Evolutionary conservation across 2,113 vertebrate genomes (phyloP).

Genomic region (Charina bottae): DNA sequence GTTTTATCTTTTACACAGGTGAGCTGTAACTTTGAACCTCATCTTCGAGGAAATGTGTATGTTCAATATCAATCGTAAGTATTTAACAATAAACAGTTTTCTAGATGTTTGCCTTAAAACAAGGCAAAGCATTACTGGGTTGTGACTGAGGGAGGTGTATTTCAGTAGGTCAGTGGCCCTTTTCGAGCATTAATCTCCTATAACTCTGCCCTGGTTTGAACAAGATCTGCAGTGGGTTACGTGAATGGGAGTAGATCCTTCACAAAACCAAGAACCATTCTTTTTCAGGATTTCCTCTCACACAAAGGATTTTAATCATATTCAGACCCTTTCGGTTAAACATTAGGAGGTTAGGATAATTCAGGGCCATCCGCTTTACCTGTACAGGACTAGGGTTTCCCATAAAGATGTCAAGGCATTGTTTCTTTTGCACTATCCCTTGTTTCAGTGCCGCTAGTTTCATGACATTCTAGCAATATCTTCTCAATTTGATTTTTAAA

Average conservation of each 20-base stretch:
- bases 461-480: not conserved
- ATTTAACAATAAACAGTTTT: not conserved
- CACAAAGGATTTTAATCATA: not conserved
- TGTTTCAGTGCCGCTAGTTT: not conserved
- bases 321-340: not conserved
- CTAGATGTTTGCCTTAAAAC: not conserved
- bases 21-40: slow-evolving; percentile 95
- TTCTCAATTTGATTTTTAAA: slow-evolving; percentile 61
- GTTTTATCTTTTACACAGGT: slow-evolving; percentile 76
- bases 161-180: not conserved
- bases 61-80: slow-evolving; percentile 95
- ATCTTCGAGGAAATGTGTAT: slow-evolving; percentile 96
- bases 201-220: not conserved
- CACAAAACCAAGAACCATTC: not conserved
- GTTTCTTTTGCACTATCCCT: not conserved
- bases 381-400: not conserved
- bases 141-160: not conserved
- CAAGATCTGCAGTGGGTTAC: not conserved
- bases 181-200: not conserved
- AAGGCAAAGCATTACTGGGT: not conserved
- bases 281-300: not conserved
- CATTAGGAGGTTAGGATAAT: not conserved
- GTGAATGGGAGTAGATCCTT: not conserved
- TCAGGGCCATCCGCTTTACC: not conserved
- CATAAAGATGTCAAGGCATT: not conserved